These are phyloP conservation scores for Xenopus borealis DNA, from an alignment of 2,113 vertebrate species.

Conservation along the genomic window DNA sequence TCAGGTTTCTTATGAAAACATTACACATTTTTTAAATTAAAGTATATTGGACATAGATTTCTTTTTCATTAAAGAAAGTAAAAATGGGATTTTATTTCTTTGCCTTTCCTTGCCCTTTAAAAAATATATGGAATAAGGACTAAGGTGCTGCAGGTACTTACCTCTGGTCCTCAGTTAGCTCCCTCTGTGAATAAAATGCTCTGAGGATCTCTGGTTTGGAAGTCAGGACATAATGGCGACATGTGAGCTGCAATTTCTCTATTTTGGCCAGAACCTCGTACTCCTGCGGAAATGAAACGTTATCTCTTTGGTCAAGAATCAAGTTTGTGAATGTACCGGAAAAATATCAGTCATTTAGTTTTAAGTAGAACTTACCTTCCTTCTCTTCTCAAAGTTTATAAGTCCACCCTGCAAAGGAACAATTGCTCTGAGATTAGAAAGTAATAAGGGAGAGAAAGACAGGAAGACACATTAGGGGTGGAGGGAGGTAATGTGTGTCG, in stretches of 20 bases:
- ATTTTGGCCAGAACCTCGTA: slow-evolving; percentile 80
- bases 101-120: too few species aligned
- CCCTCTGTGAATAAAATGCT: slow-evolving; percentile 63
- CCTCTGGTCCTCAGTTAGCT: slow-evolving; percentile 83
- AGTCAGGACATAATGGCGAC: slow-evolving; percentile 65
- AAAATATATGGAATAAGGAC: too few species aligned
- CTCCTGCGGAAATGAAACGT: slow-evolving; percentile 62
- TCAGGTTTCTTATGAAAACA: too few species aligned
- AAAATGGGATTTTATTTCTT: too few species aligned
- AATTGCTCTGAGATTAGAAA: not conserved
- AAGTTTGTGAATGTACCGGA: too few species aligned
- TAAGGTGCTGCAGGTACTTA: slow-evolving; percentile 35
- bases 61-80: too few species aligned
- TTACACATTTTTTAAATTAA: too few species aligned
- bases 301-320: slow-evolving; percentile 5
- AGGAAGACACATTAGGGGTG: too few species aligned
- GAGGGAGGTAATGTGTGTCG: too few species aligned
- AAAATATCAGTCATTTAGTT: too few species aligned
- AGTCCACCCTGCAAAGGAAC: slow-evolving; percentile 67
- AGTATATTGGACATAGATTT: too few species aligned
- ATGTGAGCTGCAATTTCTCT: slow-evolving; percentile 75
- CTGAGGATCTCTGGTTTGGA: slow-evolving; percentile 52
- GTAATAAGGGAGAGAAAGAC: not conserved
- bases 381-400: slow-evolving; percentile 87
- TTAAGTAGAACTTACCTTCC: slow-evolving; percentile 66